A percentile compares a stretch with the other conserved stretches of the same genome.
These are phyloP conservation scores for Leistus spinibarbis DNA, from an alignment of 2,888 invertebrate species.

Conservation along the genomic window DNA sequence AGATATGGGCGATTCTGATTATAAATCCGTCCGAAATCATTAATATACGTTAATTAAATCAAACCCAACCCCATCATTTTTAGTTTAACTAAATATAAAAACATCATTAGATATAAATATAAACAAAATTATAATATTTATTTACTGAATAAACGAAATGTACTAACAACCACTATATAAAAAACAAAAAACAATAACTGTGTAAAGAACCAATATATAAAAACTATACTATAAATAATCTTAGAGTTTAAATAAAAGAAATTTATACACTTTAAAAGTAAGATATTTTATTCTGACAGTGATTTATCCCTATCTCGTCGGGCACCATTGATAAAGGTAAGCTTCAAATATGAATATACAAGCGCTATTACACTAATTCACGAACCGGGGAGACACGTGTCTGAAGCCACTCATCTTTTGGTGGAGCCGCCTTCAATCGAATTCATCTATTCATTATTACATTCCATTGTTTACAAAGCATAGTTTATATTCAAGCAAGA, in stretches of 20 bases:
- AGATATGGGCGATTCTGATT: not conserved
- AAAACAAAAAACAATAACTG: not conserved
- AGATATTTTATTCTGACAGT: not conserved
- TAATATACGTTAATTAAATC: not conserved
- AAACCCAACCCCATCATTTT: not conserved
- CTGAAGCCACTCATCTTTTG: too few species aligned
- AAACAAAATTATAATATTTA: not conserved
- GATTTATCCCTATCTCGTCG: not conserved
- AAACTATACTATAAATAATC: not conserved
- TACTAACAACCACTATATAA: not conserved
- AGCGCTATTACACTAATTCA: not conserved
- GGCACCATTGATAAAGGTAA: not conserved
- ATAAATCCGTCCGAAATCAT: not conserved
- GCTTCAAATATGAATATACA: not conserved
- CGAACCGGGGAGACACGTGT: too few species aligned
- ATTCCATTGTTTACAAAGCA: too few species aligned
- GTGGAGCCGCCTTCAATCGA: too few species aligned
- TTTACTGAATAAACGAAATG: not conserved
- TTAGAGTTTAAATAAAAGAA: not conserved
- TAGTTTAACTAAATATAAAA: not conserved
- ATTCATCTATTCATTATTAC: too few species aligned
- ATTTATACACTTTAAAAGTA: not conserved
- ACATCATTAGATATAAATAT: not conserved
- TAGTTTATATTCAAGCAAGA: too few species aligned
- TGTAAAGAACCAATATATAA: not conserved